Evolutionary conservation across 2,888 invertebrate species (phyloP).

Genomic region (Drosophila leonis): DNA sequence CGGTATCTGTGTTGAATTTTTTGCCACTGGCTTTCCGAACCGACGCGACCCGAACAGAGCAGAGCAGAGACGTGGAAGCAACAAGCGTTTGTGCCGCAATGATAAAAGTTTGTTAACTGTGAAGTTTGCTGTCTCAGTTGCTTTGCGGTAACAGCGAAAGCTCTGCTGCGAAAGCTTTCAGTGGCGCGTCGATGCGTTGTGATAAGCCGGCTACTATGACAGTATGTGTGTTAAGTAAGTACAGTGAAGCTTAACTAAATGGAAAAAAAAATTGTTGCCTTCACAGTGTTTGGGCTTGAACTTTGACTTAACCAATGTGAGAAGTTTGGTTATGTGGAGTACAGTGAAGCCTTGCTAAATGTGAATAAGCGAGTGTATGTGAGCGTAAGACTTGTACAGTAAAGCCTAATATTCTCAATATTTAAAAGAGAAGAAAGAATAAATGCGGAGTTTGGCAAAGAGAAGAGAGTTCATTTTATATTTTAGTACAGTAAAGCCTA

Average conservation of each 20-base stretch:
- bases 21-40: constrained; percentile 2
- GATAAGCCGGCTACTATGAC: neutral
- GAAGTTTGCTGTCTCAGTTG: constrained; percentile 4
- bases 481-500: no score
- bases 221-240: neutral
- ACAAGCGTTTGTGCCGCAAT: constrained; percentile 69
- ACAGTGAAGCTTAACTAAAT: neutral
- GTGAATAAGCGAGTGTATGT: neutral
- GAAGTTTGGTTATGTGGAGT: neutral
- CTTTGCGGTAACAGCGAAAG: constrained; percentile 27
- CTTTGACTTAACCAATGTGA: neutral
- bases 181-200: constrained; percentile 11
- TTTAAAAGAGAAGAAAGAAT: no score
- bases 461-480: no score
- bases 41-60: neutral
- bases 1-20: constrained; percentile 22
- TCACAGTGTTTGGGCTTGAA: neutral
- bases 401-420: neutral
- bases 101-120: constrained; percentile 64
- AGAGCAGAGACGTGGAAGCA: constrained; percentile 55
- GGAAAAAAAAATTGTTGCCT: neutral
- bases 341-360: neutral
- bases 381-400: no score
- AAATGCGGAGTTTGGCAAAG: no score
- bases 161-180: constrained; percentile 32